Evolutionary conservation across 2,797 vertebrate genomes (phyloP).

Genomic region (Lepilemur septentrionalis): DNA sequence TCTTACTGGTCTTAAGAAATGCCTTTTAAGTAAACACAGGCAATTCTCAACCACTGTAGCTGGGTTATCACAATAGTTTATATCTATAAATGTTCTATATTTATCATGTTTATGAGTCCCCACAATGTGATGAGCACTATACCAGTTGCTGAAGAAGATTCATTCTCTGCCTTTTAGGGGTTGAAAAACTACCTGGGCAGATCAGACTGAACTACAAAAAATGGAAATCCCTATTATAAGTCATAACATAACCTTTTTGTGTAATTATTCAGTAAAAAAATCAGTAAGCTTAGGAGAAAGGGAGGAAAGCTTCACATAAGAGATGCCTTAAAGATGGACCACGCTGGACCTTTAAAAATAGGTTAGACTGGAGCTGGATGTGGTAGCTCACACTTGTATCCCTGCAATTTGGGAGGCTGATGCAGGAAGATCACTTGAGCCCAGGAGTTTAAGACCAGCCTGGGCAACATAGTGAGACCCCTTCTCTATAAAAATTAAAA

Average conservation of each 20-base stretch:
- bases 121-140: neutral
- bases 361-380: neutral
- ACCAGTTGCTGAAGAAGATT: neutral
- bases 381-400: neutral
- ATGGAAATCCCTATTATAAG: neutral
- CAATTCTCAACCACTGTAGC: neutral
- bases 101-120: neutral
- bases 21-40: neutral
- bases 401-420: neutral
- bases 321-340: neutral
- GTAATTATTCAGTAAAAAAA: conserved; percentile 17
- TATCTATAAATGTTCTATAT: neutral
- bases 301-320: neutral
- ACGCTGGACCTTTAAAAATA: neutral
- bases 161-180: neutral
- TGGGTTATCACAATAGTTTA: neutral
- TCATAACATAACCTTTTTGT: neutral
- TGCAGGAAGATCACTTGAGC: neutral
- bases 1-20: conserved; percentile 11
- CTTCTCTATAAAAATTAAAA: neutral
- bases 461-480: neutral
- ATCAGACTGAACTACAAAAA: conserved; percentile 19
- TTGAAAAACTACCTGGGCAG: neutral
- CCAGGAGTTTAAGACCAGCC: neutral
- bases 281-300: neutral